Evolutionary conservation across 2,888 invertebrate species (phyloP), one percentile per base, ranked within the genome.

Genomic region (Meandrusa payeni): DNA sequence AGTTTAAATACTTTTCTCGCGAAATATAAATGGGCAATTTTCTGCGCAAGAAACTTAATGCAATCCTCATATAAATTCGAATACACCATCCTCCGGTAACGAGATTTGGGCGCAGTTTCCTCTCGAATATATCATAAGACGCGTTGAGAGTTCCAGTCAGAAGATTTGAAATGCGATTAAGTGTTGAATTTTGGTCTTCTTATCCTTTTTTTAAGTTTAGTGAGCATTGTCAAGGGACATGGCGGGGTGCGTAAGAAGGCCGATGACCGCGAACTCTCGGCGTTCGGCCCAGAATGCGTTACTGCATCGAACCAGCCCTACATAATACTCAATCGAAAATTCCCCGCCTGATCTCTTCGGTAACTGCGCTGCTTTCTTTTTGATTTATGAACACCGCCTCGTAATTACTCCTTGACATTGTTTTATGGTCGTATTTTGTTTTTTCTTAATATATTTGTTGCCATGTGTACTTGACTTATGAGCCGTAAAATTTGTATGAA

Each of bases 211-310:
- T n/a, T 61, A 64, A 65, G 69, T 61, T 61, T 56, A 50, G 59
- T 48, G 58, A 45, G 51, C 47, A 55, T 53, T 54, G 59, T 61
- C 57, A 58, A 51, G 60, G 50, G 45, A 54, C 46, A 50, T 50
- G 47, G 56, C 61, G 66, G 69, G 57, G 61, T 61, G 59, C 55
- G 61, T 60, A 72, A 67, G 66, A 62, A 69, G 81, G 82, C 67
- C 79, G 64, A 61, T 73, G 86, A 75, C 86, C 78, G 61, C 68
- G 60, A 64, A 71, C 65, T 65, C 61, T 54, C 46, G 60, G 61
- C 72, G 74, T 78, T 78, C 76, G 77, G 71, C 73, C 74, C 76
- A 79, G 77, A 80, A 82, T 81, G 76, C 71, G 73, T 80, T 74
- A 78, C 74, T 69, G 61, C 59, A 69, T 73, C 72, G 70, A 64